Base-by-base conservation (phyloP, 2,888 invertebrate species). In the Empis livida region DNA sequence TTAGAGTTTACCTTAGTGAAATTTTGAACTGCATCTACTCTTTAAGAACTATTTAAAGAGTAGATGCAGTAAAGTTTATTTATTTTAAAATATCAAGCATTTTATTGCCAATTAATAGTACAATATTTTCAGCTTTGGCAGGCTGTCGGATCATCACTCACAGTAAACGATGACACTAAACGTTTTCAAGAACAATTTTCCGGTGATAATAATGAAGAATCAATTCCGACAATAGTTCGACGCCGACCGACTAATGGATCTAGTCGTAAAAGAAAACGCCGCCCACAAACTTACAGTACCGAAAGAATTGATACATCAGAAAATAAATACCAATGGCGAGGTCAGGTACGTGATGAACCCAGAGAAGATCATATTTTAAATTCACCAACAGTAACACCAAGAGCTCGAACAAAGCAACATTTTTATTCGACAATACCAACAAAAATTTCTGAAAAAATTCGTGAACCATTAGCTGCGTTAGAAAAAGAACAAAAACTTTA, bases 221-320 rank as follows among this genome's bases (percentile, higher is more conserved):
- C 23, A 27, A 27, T 27, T 8, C 9, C 23, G 20, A 6, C 20
- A 20, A 6, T 20, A 27, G 23, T 27, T 47, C 57, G 60, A 0
- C 66, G 70, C 6, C 70, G 71, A 57, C 52, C 51, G 1, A 67
- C 74, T 6, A 50, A 49, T 1, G 67, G 74, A 8, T 49, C 48
- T 49, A 66, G 66, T 3, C 72, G 79, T 11, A 80, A 80, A 66
- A 72, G 80, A 48, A 80, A 78, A 64, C 71, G 79, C 48, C 71
- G 78, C 42, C 80, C 78, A n/a, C 71, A 72, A 47, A 13, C 54
- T n/a, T 52, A 54, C 11, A 63, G 9, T 65, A 66, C 53, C 63
- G 63, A 49, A 63, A 63, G 52, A 56, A 64, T 8, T 57, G 60
- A 20, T 61, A 61, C 44, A 48, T 58, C 41, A 57, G 65, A 15